Percentiles rank a stretch among this genome's conserved stretches.
Conservation (phyloP, 2,797 vertebrate species). For the Pangasius djambal region DNA sequence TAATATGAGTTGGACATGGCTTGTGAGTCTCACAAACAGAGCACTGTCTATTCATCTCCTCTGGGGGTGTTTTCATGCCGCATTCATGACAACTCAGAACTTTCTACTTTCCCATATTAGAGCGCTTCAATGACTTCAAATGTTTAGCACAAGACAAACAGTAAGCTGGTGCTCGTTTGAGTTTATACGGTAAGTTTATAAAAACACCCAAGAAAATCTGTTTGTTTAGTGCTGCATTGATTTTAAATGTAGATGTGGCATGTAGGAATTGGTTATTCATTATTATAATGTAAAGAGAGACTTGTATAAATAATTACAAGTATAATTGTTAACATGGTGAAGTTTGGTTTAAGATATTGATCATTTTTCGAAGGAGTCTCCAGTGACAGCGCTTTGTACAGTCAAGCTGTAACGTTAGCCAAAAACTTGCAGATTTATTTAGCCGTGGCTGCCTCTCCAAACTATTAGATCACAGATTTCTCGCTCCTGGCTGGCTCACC, state of each 20-base stretch:
- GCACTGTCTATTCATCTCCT: constrained; percentile 11
- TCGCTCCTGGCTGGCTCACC: neutral
- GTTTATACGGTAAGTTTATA: neutral
- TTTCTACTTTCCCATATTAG: constrained; percentile 8
- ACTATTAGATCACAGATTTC: neutral
- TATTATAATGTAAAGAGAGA: neutral
- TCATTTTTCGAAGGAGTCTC: neutral
- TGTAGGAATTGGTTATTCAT: neutral
- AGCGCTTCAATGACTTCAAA: neutral
- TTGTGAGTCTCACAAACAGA: constrained; percentile 23
- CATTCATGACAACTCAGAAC: neutral
- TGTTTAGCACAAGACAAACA: neutral
- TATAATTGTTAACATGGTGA: neutral
- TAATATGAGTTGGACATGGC: constrained; percentile 44
- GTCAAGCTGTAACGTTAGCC: neutral
- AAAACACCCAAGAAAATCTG: neutral
- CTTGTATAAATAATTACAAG: neutral
- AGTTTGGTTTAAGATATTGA: neutral
- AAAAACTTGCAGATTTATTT: neutral
- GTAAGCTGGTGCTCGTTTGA: neutral
- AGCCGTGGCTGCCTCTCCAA: neutral
- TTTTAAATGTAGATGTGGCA: neutral
- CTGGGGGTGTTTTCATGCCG: neutral
- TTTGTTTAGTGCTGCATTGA: neutral
- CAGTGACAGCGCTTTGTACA: neutral